Evolutionary conservation across 1,140 invertebrate genomes (phyloP), one percentile per base, ranked within the genome.

Genomic region (Ganaspis sp.): DNA sequence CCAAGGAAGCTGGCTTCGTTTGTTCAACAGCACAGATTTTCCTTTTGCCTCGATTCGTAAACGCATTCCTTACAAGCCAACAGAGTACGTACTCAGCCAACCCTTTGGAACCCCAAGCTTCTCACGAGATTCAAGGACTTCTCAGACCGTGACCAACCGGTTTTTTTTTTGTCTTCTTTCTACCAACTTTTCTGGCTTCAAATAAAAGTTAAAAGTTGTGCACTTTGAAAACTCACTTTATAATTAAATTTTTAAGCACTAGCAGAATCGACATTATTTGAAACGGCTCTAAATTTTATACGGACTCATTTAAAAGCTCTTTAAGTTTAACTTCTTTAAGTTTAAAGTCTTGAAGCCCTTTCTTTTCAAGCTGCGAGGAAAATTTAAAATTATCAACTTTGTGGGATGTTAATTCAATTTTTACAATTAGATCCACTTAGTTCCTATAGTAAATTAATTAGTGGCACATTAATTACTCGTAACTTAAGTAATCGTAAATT

Each of bases 1-100:
- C 38, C 75, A 45, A 72, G 75, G 72, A 74, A 80, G 77, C 76
- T 72, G 74, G 79, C 74, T 83, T 83, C 75, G 83, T 82, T 83
- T 83, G 76, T 76, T 75, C 75, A 70, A 75, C 73, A 82, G 72
- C 54, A 58, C 72, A 77, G 76, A 76, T 83, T 84, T 82, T 78
- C 73, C 77, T 84, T 85, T 82, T 74, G 74, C 45, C n/a, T 17
- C 53, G 37, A 79, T 82, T 84, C 76, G 79, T 78, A 79, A 83
- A 79, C 75, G 72, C 74, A 78, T 83, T 80, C 78, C 77, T 71
- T 80, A 74, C 76, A 72, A 75, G 64, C 75, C 77, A 71, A 79
- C 72, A 64, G 58, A 64, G 58, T 64, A 64, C 26, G 58, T 64
- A 64, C 58, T 64, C 58, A 26, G 58, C 26, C 23, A 34, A 64